Evolutionary conservation across 2,888 invertebrate genomes (phyloP).

Genomic region (Ditylenchus weischeri): DNA sequence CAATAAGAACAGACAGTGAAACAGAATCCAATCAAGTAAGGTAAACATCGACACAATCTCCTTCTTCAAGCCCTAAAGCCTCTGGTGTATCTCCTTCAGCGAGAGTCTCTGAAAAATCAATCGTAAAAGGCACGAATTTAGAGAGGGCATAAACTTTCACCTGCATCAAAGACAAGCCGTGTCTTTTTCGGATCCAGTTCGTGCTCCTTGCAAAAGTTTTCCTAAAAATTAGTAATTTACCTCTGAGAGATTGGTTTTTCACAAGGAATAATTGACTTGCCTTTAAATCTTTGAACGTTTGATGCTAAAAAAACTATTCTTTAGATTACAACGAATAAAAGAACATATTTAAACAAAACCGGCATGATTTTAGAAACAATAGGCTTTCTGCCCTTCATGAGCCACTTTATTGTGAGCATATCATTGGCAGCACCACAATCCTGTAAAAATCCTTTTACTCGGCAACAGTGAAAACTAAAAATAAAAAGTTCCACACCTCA

Average conservation of each 20-base stretch:
- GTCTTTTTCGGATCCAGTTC: constrained; percentile 15
- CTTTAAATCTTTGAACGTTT: constrained; percentile 16
- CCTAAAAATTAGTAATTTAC: too few relatives aligned
- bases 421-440: constrained; percentile 4
- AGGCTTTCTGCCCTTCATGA: constrained; percentile 20
- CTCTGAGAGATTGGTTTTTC: too few relatives aligned
- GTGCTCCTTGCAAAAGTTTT: constrained; percentile 20
- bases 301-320: constrained; percentile 14
- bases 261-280: background rate
- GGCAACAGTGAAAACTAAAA: too few relatives aligned
- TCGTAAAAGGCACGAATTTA: background rate
- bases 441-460: background rate
- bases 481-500: constrained; percentile 2
- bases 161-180: constrained; percentile 22
- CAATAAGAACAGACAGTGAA: too few relatives aligned
- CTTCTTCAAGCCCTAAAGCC: constrained; percentile 18
- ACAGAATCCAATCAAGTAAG: background rate
- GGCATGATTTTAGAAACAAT: constrained; percentile 10
- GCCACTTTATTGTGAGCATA: constrained; percentile 19
- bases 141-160: background rate
- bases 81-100: constrained; percentile 19
- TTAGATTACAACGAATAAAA: constrained; percentile 6
- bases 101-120: constrained; percentile 12
- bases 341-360: constrained; percentile 9
- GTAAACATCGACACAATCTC: constrained; percentile 28